Evolutionary conservation across 2,797 vertebrate species (phyloP).

Genomic region (Ataeniobius toweri): DNA sequence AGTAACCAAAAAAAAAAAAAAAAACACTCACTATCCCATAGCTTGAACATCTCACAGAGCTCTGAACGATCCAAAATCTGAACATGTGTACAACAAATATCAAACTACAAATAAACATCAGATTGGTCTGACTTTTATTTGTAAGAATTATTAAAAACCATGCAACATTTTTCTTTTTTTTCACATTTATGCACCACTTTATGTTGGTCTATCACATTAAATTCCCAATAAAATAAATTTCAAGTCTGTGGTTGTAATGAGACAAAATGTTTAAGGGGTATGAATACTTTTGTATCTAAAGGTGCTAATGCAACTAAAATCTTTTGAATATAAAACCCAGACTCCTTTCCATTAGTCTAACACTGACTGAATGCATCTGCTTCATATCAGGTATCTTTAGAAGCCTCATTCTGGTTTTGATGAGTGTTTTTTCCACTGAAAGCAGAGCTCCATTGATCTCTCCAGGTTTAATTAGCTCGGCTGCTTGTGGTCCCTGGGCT

Average conservation of each 20-base stretch:
- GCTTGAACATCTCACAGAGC: no score
- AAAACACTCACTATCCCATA: no score
- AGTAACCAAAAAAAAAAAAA: no score
- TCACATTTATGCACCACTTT: neutral
- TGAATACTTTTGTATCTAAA: neutral
- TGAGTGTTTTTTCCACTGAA: constrained; percentile 45
- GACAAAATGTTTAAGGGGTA: neutral
- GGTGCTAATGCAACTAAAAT: neutral
- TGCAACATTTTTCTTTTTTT: neutral
- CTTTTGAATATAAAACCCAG: constrained; percentile 6
- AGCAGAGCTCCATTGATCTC: constrained; percentile 57
- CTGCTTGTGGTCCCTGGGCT: constrained; percentile 41
- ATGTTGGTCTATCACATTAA: neutral
- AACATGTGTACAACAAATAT: neutral
- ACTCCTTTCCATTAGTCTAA: neutral
- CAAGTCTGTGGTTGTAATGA: neutral
- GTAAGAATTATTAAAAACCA: neutral
- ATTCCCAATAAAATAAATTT: neutral
- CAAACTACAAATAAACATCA: neutral
- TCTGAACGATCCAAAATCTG: no score
- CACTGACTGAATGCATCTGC: neutral
- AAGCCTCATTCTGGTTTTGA: constrained; percentile 17
- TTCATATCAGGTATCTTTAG: neutral
- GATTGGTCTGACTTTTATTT: neutral
- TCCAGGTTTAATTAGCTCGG: constrained; percentile 72